Conservation (phyloP, 2,797 vertebrate genomes). For the Botia almorhae region DNA sequence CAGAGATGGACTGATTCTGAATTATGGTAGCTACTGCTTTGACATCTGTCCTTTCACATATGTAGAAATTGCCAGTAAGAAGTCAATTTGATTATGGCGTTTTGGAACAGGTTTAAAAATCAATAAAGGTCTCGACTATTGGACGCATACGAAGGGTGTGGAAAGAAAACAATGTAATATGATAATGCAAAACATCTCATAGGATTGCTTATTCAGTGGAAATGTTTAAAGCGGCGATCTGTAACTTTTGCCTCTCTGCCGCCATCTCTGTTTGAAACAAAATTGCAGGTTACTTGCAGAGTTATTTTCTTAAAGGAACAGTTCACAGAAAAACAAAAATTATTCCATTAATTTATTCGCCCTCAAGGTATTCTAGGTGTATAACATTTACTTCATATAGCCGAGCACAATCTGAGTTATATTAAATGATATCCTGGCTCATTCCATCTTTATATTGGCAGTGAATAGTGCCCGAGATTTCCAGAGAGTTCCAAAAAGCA, state of each 20-base stretch:
- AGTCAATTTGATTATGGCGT: no score
- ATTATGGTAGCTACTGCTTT: no score
- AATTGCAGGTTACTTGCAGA: no score
- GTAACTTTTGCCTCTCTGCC: no score
- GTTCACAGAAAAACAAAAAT: neutral
- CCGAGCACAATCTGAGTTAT: neutral
- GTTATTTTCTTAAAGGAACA: neutral
- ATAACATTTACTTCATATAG: neutral
- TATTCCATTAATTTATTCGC: neutral
- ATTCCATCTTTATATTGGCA: no score
- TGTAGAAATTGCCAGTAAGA: neutral
- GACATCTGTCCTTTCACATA: neutral
- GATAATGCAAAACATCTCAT: neutral
- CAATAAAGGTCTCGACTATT: neutral
- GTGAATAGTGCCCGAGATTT: no score
- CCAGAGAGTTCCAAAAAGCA: no score
- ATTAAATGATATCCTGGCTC: neutral
- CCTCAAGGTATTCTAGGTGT: neutral
- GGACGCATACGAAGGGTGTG: neutral
- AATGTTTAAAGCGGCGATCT: neutral
- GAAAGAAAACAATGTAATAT: no score
- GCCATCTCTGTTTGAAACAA: no score
- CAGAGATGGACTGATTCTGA: no score
- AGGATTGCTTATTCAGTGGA: neutral
- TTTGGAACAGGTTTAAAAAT: neutral